phyloP scores from a whole-genome alignment of 2,113 vertebrate species.

The Rynchops niger region DNA sequence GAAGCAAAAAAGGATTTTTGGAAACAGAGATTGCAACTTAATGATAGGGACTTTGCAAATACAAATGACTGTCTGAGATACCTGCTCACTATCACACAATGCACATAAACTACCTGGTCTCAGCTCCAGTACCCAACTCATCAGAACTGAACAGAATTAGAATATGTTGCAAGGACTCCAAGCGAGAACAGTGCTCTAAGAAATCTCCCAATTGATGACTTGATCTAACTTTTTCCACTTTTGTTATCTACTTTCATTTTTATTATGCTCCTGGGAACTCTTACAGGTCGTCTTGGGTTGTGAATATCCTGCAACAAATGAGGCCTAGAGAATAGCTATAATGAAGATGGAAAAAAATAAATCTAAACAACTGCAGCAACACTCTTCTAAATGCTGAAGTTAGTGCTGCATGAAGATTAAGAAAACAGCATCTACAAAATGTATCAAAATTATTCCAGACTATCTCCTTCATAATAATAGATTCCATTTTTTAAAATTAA shows the following conservation, averaged over 20 bases:
- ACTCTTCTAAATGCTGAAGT: background rate
- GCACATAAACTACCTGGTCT: background rate
- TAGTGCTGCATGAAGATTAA: background rate
- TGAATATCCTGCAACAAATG: background rate
- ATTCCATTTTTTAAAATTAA: background rate
- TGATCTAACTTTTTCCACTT: background rate
- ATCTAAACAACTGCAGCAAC: background rate
- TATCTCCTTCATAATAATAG: background rate
- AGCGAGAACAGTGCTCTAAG: background rate
- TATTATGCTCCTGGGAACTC: background rate
- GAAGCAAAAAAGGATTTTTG: background rate
- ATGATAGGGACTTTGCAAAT: background rate
- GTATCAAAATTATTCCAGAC: background rate
- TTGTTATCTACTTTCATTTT: background rate
- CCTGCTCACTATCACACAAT: background rate
- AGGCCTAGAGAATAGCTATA: background rate
- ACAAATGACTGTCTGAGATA: background rate
- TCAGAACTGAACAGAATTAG: background rate
- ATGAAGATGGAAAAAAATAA: background rate
- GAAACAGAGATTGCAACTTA: background rate
- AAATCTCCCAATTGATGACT: background rate
- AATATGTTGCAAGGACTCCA: background rate
- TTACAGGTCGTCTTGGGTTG: background rate
- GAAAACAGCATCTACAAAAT: background rate
- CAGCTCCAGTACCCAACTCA: background rate